Evolutionary conservation across 2,113 vertebrate species (phyloP).

Genomic region (Sitta europaea): DNA sequence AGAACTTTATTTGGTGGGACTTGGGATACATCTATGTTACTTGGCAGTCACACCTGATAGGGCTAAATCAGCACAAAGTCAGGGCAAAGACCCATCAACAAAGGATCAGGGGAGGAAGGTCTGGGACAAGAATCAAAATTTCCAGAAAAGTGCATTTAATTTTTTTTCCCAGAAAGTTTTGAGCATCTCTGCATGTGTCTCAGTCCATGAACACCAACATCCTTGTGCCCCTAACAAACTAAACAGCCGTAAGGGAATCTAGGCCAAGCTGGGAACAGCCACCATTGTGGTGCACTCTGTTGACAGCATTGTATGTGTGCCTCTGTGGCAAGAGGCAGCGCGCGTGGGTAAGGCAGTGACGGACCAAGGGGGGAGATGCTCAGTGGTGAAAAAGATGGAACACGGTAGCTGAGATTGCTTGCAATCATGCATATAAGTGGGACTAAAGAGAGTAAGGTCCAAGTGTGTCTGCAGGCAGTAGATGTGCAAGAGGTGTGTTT

Average conservation of each 20-base stretch:
- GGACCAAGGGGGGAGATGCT: background rate
- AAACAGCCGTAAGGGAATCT: background rate
- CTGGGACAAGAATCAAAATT: background rate
- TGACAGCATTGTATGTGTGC: background rate
- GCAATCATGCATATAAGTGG: background rate
- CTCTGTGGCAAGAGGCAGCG: rapidly evolving
- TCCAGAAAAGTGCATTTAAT: background rate
- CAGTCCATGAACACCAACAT: background rate
- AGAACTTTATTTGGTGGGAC: background rate
- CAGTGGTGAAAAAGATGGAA: background rate
- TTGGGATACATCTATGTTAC: background rate
- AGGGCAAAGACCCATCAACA: background rate
- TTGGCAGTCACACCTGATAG: background rate
- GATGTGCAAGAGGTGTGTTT: background rate
- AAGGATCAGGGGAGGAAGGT: background rate
- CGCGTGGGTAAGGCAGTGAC: background rate
- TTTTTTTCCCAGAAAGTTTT: background rate
- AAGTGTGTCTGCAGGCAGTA: background rate
- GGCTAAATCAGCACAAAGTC: background rate
- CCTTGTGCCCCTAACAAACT: background rate
- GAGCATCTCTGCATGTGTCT: background rate
- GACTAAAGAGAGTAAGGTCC: background rate
- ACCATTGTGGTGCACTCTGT: background rate
- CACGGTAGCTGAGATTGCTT: background rate
- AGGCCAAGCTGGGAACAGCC: background rate